Evolutionary conservation across 2,797 vertebrate genomes (phyloP), one percentile per base, ranked within the genome.

Genomic region (Cuniculus paca): DNA sequence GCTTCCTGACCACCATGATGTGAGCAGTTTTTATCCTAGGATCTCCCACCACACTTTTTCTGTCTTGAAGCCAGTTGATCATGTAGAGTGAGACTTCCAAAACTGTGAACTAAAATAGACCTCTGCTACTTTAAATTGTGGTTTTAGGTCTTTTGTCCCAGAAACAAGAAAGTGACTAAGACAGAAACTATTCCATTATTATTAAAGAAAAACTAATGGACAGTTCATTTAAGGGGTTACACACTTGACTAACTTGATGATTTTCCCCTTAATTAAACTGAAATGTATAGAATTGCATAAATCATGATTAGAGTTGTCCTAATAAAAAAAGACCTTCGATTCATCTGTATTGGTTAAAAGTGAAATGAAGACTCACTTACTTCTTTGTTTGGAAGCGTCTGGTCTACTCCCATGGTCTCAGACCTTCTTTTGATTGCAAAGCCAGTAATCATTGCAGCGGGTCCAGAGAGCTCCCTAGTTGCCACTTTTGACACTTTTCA

Each of bases 201-300:
- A 97, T 98, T 98, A 98, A 95, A 93, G 96, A 60, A 68, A 86
- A 95, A 88, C 85, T 97, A 98, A 98, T 97, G 77, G 95, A 93
- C 90, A 97, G 97, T 97, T 98, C 97, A 97, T 98, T 96, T 93
- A 97, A 82, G 93, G 91, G 58, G 97, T 98, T 98, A 94, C 60
- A 97, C 96, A 98, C 87, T 94, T 97, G 93, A 84, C 92, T 97
- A 98, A 98, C 97, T 96, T 96, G 96, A 94, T 96, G 90, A 86
- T 95, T 98, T 97, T 97, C 39, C 89, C 70, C 72, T 97, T 95
- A 74, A n/a, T 96, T 78, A 96, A 85, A 98, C 97, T 96, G 90
- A 97, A 98, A 98, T 75, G 39, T 96, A 98, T 95, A 98, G 91
- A 95, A 94, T 75, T 85, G 4, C 92, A 97, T 98, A 97, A 98